These are phyloP conservation scores for Crotalus adamanteus DNA, from an alignment of 2,797 vertebrate species.

Conservation along the genomic window DNA sequence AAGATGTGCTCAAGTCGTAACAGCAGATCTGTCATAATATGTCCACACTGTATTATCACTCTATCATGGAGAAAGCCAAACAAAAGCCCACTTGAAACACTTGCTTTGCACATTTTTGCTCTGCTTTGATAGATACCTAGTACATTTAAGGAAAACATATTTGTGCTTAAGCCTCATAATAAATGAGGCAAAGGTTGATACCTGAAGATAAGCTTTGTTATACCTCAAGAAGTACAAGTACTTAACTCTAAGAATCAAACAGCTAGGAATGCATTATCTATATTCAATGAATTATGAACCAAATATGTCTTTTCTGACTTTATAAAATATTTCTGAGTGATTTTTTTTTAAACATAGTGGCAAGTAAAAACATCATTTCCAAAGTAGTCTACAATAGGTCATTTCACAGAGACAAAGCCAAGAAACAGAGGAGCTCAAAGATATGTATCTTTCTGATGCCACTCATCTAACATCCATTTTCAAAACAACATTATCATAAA, in stretches of 20 bases:
- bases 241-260: slow-evolving; percentile 55
- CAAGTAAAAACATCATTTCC: not conserved
- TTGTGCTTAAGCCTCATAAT: slow-evolving; percentile 48
- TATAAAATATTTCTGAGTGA: not conserved
- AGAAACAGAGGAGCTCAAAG: slow-evolving; percentile 27
- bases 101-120: slow-evolving; percentile 33
- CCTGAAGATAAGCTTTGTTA: slow-evolving; percentile 36
- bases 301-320: slow-evolving; percentile 39
- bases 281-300: slow-evolving; percentile 47
- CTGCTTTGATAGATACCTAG: slow-evolving; percentile 35
- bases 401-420: slow-evolving; percentile 39
- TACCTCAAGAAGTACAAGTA: slow-evolving; percentile 48
- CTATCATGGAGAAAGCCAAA: slow-evolving; percentile 24
- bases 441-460: not conserved
- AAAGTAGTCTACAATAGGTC: slow-evolving; percentile 16
- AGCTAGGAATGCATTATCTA: slow-evolving; percentile 32
- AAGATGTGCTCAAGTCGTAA: slow-evolving; percentile 46
- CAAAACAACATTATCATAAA: not conserved
- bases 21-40: slow-evolving; percentile 33
- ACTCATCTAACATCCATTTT: not conserved
- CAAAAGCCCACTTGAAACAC: not conserved
- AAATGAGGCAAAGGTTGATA: slow-evolving; percentile 46
- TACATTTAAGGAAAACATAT: slow-evolving; percentile 24
- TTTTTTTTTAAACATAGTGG: not conserved
- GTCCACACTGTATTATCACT: slow-evolving; percentile 39